Conservation (phyloP, 2,888 invertebrate species). For the Metellina segmentata region DNA sequence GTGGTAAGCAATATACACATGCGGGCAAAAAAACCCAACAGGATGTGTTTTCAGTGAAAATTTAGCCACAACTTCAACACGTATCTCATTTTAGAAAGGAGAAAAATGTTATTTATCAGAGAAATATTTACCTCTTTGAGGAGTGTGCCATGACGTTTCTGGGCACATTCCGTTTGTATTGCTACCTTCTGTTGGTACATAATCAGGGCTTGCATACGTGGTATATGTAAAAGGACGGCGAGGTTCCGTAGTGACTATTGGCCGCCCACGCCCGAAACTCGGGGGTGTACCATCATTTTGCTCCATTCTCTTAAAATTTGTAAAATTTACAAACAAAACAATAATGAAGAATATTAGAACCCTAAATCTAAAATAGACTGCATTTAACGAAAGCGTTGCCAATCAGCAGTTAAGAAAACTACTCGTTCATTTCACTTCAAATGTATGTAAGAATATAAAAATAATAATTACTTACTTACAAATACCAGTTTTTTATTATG, state of each 20-base stretch:
- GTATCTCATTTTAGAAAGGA: not conserved
- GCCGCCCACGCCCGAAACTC: slow-evolving; percentile 70
- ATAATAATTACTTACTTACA: too few species aligned
- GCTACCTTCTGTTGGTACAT: slow-evolving; percentile 72
- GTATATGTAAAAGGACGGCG: slow-evolving; percentile 71
- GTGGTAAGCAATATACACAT: too few species aligned
- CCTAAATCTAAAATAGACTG: slow-evolving; percentile 67
- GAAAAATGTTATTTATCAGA: not conserved
- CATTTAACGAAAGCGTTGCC: slow-evolving; percentile 73
- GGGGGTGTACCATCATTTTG: slow-evolving; percentile 71
- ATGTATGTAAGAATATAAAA: not conserved
- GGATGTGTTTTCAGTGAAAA: not conserved
- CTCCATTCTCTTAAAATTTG: slow-evolving; percentile 60
- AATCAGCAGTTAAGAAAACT: slow-evolving; percentile 49
- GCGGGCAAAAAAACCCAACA: not conserved
- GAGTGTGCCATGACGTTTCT: slow-evolving; percentile 56
- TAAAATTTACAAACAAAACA: slow-evolving; percentile 57
- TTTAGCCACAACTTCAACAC: not conserved
- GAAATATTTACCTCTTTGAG: slow-evolving; percentile 57
- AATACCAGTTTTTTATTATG: too few species aligned
- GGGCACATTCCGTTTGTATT: slow-evolving; percentile 69
- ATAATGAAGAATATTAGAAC: slow-evolving; percentile 52
- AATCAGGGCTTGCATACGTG: slow-evolving; percentile 75
- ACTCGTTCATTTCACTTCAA: slow-evolving; percentile 1
- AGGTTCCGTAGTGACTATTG: slow-evolving; percentile 54